Evolutionary conservation across 2,113 vertebrate genomes (phyloP), one percentile per base, ranked within the genome.

Genomic region (Athene cunicularia): DNA sequence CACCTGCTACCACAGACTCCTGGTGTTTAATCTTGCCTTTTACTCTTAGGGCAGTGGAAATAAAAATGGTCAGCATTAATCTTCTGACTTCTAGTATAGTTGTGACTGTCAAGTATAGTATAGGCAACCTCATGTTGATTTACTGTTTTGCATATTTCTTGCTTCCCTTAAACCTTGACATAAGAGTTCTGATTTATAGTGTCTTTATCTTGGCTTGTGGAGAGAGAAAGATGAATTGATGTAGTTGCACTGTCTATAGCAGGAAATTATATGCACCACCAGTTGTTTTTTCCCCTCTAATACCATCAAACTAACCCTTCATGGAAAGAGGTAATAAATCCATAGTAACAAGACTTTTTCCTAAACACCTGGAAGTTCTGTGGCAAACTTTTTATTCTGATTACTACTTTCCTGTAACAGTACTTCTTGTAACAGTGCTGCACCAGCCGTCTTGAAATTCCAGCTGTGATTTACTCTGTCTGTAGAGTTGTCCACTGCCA

Each of bases 181-280:
- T 32, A 11, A 53, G 74, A 91, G 33, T 77, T 71, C 63, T 98
- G 96, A 98, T 98, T 97, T 97, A 97, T 95, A 89, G 73, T 92
- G 64, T 90, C 83, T 86, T 28, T 96, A 45, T 90, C 83, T 75
- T 95, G 88, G 94, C 89, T 92, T 63, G 32, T 9, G n/a, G 58
- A 24, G 67, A 73, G 67, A 81, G 60, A 84, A 95, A 85, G 81
- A 94, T 86, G 45, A 88, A 92, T 90, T 66, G 43, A 68, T 68
- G 84, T 64, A 30, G 77, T 49, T 84, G n/a, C 33, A 76, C 82
- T 89, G 81, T 88, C 81, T 93, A 35, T 35, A 72, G 56, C 45
- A 80, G 72, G 96, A 96, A 97, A 96, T 97, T 83, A 87, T 96
- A 93, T 83, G 64, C 45, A 80, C 76, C 33, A 26, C 63, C 49